phyloP scores from a whole-genome alignment of 1,140 invertebrate species.

The Penaeus japonicus region DNA sequence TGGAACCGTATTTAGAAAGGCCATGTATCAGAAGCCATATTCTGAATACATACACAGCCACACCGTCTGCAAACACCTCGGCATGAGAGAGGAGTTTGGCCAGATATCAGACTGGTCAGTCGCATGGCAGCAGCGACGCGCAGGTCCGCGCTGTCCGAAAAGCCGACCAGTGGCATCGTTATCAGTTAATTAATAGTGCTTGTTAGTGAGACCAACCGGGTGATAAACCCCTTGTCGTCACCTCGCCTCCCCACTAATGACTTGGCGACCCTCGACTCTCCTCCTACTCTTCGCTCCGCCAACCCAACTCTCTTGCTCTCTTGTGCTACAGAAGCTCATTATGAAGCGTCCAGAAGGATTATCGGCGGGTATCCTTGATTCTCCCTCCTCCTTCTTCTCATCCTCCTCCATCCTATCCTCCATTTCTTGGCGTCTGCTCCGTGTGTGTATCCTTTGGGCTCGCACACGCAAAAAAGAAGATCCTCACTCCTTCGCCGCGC shows the following conservation, averaged over 20 bases:
- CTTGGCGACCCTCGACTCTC: not conserved
- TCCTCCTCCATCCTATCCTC: not conserved
- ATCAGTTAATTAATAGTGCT: slow-evolving; percentile 55
- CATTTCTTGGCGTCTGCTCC: not conserved
- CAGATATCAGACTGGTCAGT: too few species aligned
- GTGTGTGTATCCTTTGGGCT: not conserved
- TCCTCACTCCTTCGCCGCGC: too few species aligned
- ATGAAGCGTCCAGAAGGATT: too few species aligned
- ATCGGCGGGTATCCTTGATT: not conserved
- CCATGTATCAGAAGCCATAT: too few species aligned
- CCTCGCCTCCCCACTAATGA: slow-evolving; percentile 6
- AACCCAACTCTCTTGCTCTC: not conserved
- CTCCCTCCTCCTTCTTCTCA: not conserved
- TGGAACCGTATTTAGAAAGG: too few species aligned
- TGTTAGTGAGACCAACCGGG: slow-evolving; percentile 37
- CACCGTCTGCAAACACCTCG: too few species aligned
- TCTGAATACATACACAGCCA: too few species aligned
- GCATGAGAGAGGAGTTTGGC: too few species aligned
- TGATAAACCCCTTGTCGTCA: slow-evolving; percentile 42
- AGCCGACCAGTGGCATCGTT: slow-evolving; percentile 13
- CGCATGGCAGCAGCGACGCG: too few species aligned
- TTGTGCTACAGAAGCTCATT: not conserved
- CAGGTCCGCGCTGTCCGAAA: not conserved
- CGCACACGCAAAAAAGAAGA: too few species aligned
- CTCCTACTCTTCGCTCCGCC: not conserved